Base-by-base conservation (phyloP, 2,113 vertebrate species). In the Leucoraja erinaceus region DNA sequence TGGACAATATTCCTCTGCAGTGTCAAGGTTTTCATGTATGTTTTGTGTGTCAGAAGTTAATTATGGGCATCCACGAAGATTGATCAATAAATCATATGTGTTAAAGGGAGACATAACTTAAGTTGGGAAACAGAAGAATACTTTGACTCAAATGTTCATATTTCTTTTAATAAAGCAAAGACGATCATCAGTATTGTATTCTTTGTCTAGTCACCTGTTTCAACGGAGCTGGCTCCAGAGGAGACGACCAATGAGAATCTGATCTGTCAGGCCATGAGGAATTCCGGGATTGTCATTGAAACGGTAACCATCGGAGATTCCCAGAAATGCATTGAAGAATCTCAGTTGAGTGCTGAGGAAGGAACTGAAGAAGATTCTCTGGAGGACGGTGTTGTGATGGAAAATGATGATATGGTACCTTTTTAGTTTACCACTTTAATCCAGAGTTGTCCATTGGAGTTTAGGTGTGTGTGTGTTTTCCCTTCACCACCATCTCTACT, bases 181-280 rank as follows among this genome's bases (percentile, higher is more conserved):
- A n/a, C 59, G 20, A 83, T 56, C 20, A 12, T 63, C 59, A 88
- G n/a, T 88, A 63, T 88, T 88, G 56, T 88, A 31, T 61, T 70
- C 31, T 91, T 47, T 54, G 33, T 74, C 16, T 33, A 91, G 90
- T 91, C 90, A 77, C 76, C 75, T 59, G 28, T 16, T 31, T 59
- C 75, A 9, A 61, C 54, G 14, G 92, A 66, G 92, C 47, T 63
- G 20, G 5, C 75, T 79, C n/a, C 68, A 28, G 47, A 28, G 18
- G 94, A 96, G 70, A 95, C 95, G 10, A 96, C 95, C 90, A 97
- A 95, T 0, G 97, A 99, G 95, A 98, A 97, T 90, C 96, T 99
- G 93, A 97, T 99, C 94, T 97, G 97, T 93, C 98, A 99, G 95
- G 98, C 98, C 95, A 98, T 99, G 96, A 97, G 98, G 95, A 98